phyloP scores from a whole-genome alignment of 2,797 vertebrate genomes.

The Malurus leucopterus region DNA sequence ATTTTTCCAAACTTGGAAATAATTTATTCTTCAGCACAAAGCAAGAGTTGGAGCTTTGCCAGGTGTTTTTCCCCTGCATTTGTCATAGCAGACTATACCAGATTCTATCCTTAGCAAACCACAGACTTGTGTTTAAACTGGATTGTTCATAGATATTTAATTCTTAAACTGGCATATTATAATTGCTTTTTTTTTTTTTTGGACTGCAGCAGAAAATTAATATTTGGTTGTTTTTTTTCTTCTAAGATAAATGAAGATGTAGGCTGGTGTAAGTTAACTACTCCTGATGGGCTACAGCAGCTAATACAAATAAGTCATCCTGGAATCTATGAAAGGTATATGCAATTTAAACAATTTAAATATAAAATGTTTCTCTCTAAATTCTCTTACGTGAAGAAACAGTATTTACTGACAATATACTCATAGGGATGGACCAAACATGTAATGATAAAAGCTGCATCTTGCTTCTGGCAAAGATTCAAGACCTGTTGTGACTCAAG shows the following conservation, averaged over 20 bases:
- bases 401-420: not conserved
- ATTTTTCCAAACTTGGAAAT: not conserved
- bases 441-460: not conserved
- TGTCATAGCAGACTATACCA: not conserved
- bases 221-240: not conserved
- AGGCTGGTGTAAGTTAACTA: slow-evolving; percentile 71
- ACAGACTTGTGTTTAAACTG: not conserved
- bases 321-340: slow-evolving; percentile 71
- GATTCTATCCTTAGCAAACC: not conserved
- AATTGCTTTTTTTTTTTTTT: not conserved
- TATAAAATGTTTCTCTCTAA: not conserved
- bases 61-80: not conserved
- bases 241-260: slow-evolving; percentile 58
- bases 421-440: not conserved
- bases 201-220: not conserved
- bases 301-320: slow-evolving; percentile 63
- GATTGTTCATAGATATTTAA: not conserved
- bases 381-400: not conserved
- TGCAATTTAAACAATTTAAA: not conserved
- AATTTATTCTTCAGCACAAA: not conserved
- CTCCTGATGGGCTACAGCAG: slow-evolving; percentile 63
- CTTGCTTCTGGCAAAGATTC: not conserved
- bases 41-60: not conserved
- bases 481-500: not conserved
- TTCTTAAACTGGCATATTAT: not conserved